Base-by-base conservation (phyloP, 1,140 invertebrate genomes). In the Antheraea mylitta region DNA sequence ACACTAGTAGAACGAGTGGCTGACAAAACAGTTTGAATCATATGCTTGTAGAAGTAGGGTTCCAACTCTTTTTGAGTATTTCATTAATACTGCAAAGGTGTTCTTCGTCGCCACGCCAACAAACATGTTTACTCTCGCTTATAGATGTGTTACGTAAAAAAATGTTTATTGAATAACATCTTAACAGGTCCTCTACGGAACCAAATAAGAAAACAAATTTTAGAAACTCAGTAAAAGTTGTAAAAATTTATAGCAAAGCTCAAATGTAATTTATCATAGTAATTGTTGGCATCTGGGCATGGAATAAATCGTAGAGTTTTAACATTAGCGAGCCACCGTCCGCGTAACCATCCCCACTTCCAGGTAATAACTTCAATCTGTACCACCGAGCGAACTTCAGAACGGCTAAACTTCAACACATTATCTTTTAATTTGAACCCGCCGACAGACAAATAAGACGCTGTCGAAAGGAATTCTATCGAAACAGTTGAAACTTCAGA, bases 351-450 rank as follows among this genome's bases (percentile, higher is more conserved):
- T 73, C 53, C 22, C 71, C 72, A 69, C 73, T 75, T 76, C 76
- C 83, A 87, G 87, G 87, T 85, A 87, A 89, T 90, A 86, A 90
- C 81, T 86, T 77, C 86, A 89, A 89, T 87, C 85, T 83, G 86
- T 76, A 84, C 68, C 76, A 68, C 70, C 68, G 72, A 76, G 66
- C 76, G 66, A 82, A 83, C 83, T 87, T 81, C 71, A 72, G 74
- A 89, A 87, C 74, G 80, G 81, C 71, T 71, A 74, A 91, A 91
- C 86, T 91, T 90, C 66, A 67, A 76, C 77, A 79, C 81, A 83
- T 89, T 84, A 86, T 80, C 78, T 87, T 87, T 85, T 87, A 85
- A 86, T 89, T 83, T 79, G 68, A 67, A 71, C 74, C 67, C 59
- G 65, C 66, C 62, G 38, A 68, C 78, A 75, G 77, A 86, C 78